Evolutionary conservation across 2,113 vertebrate genomes (phyloP).

Genomic region (Phalacrocorax pelagicus): DNA sequence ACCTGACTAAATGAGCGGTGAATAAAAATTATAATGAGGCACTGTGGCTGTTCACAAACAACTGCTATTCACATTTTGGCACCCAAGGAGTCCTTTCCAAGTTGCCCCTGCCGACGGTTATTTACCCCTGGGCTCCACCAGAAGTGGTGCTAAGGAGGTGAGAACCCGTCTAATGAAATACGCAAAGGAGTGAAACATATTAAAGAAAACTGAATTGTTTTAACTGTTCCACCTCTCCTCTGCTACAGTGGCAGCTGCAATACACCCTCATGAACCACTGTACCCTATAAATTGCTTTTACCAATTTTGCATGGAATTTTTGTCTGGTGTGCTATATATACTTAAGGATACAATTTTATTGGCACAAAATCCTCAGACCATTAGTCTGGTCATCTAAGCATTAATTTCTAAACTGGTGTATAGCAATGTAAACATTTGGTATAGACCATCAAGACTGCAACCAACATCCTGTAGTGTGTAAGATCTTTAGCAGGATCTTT

Average conservation of each 20-base stretch:
- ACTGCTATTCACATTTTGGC: not conserved
- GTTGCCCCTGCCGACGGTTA: not conserved
- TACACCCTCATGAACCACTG: not conserved
- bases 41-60: not conserved
- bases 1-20: not conserved
- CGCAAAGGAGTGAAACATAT: not conserved
- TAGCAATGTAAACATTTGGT: not conserved
- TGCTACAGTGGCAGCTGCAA: not conserved
- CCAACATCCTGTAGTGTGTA: fast-evolving
- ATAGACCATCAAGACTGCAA: not conserved
- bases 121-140: not conserved
- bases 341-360: not conserved
- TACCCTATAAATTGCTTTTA: not conserved
- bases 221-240: not conserved
- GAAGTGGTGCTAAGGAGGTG: not conserved
- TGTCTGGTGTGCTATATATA: not conserved
- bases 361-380: not conserved
- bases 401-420: not conserved
- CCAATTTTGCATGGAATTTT: not conserved
- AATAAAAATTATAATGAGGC: not conserved
- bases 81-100: not conserved
- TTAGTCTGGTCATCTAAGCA: not conserved
- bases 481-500: not conserved
- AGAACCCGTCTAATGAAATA: not conserved
- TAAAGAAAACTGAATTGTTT: not conserved